phyloP scores from a whole-genome alignment of 2,113 vertebrate species.

The Phoenicopterus ruber region DNA sequence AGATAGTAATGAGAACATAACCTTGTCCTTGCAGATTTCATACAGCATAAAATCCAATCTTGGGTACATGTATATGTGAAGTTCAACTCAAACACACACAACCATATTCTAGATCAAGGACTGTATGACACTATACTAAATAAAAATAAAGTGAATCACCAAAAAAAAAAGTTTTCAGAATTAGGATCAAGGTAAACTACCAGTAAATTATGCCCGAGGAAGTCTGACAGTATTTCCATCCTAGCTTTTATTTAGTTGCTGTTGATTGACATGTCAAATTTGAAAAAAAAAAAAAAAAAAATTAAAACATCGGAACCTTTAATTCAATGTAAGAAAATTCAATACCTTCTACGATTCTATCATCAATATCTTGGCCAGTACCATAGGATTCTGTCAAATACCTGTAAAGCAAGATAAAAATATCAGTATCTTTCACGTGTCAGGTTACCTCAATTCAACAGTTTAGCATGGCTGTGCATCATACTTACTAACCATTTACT shows the following conservation, averaged over 20 bases:
- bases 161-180: neutral
- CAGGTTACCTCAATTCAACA: neutral
- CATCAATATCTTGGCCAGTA: conserved; percentile 95
- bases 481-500: neutral
- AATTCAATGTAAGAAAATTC: neutral
- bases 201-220: neutral
- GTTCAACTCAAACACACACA: neutral
- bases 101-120: neutral
- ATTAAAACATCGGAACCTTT: neutral
- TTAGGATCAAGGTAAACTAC: neutral
- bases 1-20: neutral
- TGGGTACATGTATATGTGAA: neutral
- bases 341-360: conserved; percentile 96
- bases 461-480: neutral
- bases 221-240: neutral
- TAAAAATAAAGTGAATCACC: neutral
- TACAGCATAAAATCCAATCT: neutral
- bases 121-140: neutral
- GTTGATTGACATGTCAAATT: neutral
- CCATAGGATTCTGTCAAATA: conserved; percentile 95
- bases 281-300: neutral
- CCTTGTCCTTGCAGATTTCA: neutral
- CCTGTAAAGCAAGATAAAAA: conserved; percentile 66
- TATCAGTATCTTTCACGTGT: neutral
- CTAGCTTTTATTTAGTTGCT: neutral